These are phyloP conservation scores for Antedon mediterranea DNA, from an alignment of 53 echinoderm and acorn worm species.

Conservation along the genomic window DNA sequence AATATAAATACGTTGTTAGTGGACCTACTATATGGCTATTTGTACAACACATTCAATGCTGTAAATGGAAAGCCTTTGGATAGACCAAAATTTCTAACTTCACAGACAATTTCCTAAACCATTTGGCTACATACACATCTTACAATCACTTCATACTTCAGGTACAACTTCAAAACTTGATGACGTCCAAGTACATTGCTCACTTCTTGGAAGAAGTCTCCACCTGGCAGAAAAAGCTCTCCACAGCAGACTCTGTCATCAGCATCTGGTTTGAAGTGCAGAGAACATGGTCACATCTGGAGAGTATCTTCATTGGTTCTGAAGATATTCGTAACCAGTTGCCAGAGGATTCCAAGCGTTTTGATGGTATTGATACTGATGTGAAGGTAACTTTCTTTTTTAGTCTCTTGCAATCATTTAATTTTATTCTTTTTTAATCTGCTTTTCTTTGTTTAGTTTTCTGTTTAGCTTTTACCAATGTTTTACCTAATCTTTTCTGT, in stretches of 20 bases:
- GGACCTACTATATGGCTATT: no score
- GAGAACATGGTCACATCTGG: constrained; percentile 97
- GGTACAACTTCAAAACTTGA: constrained; percentile 99
- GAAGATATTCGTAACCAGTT: constrained; percentile 95
- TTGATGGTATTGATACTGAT: constrained; percentile 79
- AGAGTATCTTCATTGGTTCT: constrained; percentile 99
- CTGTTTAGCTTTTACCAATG: no score
- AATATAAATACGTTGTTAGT: no score
- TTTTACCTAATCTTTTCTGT: no score
- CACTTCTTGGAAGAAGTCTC: constrained; percentile 99
- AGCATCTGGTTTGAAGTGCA: constrained; percentile 99
- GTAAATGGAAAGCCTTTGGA: not conserved
- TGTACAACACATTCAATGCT: not conserved
- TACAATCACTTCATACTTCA: constrained; percentile 2
- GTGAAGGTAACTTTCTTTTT: constrained; percentile 47
- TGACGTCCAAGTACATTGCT: constrained; percentile 99
- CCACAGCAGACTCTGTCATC: constrained; percentile 92
- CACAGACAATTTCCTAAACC: no score
- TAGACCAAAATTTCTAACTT: no score
- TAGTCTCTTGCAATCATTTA: no score
- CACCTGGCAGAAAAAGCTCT: constrained; percentile 98
- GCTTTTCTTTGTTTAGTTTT: no score
- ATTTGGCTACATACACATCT: no score
- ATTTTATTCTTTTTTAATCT: no score
- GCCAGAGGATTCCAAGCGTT: constrained; percentile 91